A percentile compares a stretch with the other conserved stretches of the same genome.
Evolutionary conservation across 2,113 vertebrate species (phyloP).

Genomic region (Puntigrus tetrazona): DNA sequence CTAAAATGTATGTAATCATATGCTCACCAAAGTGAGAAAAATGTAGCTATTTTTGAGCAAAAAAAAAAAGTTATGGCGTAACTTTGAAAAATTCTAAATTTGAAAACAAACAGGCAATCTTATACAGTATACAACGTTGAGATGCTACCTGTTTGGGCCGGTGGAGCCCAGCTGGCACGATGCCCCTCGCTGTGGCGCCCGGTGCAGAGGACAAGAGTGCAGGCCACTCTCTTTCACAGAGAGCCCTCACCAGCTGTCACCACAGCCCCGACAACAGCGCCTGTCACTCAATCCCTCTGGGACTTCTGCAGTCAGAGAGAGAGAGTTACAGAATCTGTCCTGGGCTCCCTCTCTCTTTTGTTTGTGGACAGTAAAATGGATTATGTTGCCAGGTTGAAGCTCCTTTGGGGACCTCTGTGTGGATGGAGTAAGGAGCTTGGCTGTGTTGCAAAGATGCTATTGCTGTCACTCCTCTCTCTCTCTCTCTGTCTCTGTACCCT

Average conservation of each 20-base stretch:
- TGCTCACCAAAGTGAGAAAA: no score
- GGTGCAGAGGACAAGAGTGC: conserved; percentile 52
- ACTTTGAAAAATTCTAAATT: not conserved
- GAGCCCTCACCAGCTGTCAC: conserved; percentile 95
- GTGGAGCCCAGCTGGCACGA: conserved; percentile 52
- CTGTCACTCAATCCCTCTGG: conserved; percentile 93
- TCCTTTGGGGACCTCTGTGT: conserved; percentile 36
- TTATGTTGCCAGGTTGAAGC: conserved; percentile 58
- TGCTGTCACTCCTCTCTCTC: conserved; percentile 48
- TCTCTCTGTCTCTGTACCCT: conserved; percentile 24
- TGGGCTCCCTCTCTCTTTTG: conserved; percentile 52
- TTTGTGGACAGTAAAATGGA: conserved; percentile 56
- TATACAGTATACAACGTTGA: not conserved
- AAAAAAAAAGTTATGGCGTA: not conserved
- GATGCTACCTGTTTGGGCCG: conserved; percentile 49
- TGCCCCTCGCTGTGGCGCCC: conserved; percentile 44
- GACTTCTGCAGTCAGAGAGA: conserved; percentile 84
- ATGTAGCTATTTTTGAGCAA: not conserved
- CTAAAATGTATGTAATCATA: no score
- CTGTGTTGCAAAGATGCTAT: conserved; percentile 50
- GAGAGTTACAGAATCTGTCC: conserved; percentile 48
- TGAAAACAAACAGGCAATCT: not conserved
- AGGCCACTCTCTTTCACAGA: conserved; percentile 81
- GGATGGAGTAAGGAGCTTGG: conserved; percentile 41
- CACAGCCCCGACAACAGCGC: conserved; percentile 90